These are phyloP conservation scores for Oxyruncus cristatus DNA, from an alignment of 2,113 vertebrate genomes.

Conservation along the genomic window DNA sequence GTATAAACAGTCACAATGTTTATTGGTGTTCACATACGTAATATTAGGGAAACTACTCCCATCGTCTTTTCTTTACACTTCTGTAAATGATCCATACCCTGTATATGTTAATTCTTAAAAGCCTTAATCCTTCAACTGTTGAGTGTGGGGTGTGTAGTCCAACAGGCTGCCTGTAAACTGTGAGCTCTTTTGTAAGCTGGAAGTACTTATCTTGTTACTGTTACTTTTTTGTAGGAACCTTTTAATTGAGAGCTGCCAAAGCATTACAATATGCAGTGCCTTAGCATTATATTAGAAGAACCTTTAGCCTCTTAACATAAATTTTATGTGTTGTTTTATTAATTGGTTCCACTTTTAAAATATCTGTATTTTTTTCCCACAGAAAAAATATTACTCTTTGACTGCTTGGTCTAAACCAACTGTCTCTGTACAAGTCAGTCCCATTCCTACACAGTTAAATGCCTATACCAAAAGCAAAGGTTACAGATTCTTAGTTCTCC, in stretches of 20 bases:
- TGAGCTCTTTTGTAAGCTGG: constrained; percentile 91
- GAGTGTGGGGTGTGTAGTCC: constrained; percentile 80
- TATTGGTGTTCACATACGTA: constrained; percentile 65
- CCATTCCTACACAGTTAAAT: constrained; percentile 40
- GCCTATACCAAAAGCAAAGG: constrained; percentile 77
- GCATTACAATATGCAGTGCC: constrained; percentile 96
- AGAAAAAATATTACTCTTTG: constrained; percentile 28
- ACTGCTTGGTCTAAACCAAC: constrained; percentile 55
- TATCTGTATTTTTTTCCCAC: constrained; percentile 45
- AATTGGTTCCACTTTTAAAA: constrained; percentile 65
- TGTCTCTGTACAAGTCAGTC: constrained; percentile 45
- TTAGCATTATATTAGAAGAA: constrained; percentile 83
- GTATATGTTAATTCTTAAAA: constrained; percentile 78
- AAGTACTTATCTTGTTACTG: constrained; percentile 82
- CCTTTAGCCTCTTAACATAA: constrained; percentile 68
- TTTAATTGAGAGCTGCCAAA: constrained; percentile 95
- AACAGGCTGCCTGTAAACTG: constrained; percentile 91
- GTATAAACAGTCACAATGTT: constrained; percentile 61
- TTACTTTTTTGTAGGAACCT: constrained; percentile 84
- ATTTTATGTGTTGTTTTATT: constrained; percentile 46
- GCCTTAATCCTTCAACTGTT: constrained; percentile 85
- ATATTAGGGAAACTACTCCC: constrained; percentile 56
- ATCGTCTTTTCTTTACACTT: constrained; percentile 69
- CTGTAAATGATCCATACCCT: constrained; percentile 75
- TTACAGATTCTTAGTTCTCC: constrained; percentile 66